Evolutionary conservation across 2,113 vertebrate genomes (phyloP), one percentile per base, ranked within the genome.

Genomic region (Romanogobio albipinnatus): DNA sequence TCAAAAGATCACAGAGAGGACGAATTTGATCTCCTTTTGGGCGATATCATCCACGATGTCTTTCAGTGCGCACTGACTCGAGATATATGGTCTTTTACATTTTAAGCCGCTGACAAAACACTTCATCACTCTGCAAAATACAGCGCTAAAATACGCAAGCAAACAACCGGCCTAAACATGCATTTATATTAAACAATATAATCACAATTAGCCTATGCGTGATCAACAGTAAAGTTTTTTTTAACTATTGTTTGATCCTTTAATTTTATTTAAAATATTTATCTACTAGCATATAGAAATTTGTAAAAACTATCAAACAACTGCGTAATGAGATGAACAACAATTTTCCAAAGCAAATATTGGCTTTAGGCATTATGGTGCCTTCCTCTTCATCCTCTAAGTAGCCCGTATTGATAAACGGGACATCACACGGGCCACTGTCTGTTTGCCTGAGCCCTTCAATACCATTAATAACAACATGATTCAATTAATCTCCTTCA

Each of bases 401-500:
- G 89, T 90, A 92, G 83, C 86, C 85, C 29, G 89, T 92, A 93
- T 92, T 91, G 93, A 94, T 92, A 90, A 89, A 90, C 71, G 90
- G 85, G 89, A 90, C 91, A 93, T 92, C 91, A 91, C 91, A 90
- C 91, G 90, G 93, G 93, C 96, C 96, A 95, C 93, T 89, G 93
- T 92, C 92, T 90, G 91, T 93, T 90, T 87, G 93, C 93, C 64
- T 88, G 92, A 94, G 92, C 92, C 89, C 89, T 92, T 94, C 90
- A 92, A 90, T 91, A 53, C 94, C 86, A 89, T 96, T 96, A 96
- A 96, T 96, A 97, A 97, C 95, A 93, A 93, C 90, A 94, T 90
- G 93, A 94, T 96, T 95, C 95, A 95, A 96, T 97, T 97, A 95
- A 96, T 96, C 93, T 94, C 94, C 95, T 96, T 95, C 92, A 95